Conservation (phyloP, 1,140 invertebrate genomes). For the Trialeurodes vaporariorum region DNA sequence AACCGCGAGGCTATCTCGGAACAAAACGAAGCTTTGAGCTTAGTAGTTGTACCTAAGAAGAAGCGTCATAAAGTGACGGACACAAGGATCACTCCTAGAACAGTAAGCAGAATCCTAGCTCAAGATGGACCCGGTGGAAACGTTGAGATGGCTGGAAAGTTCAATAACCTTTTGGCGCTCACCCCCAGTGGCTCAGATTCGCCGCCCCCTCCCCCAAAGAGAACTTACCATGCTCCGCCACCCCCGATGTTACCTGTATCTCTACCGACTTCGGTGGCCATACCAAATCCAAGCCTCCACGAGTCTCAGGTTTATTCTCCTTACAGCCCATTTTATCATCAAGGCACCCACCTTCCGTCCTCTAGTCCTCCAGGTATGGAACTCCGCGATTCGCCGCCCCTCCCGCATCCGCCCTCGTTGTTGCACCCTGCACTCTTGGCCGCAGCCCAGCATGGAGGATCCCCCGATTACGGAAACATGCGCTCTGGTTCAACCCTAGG, state of each 20-base stretch:
- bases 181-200: slow-evolving; percentile 31
- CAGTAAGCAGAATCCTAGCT: slow-evolving; percentile 71
- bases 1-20: slow-evolving; percentile 38
- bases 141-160: slow-evolving; percentile 25
- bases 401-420: slow-evolving; percentile 31
- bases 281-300: slow-evolving; percentile 89
- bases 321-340: slow-evolving; percentile 68
- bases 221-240: slow-evolving; percentile 56
- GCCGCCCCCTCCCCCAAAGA: slow-evolving; percentile 39
- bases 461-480: slow-evolving; percentile 64
- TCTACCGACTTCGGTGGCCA: slow-evolving; percentile 84
- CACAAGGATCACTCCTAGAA: slow-evolving; percentile 83
- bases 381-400: slow-evolving; percentile 27
- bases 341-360: slow-evolving; percentile 28
- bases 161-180: slow-evolving; percentile 35
- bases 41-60: slow-evolving; percentile 88
- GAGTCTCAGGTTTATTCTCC: slow-evolving; percentile 88
- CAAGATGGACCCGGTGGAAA: slow-evolving; percentile 49
- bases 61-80: slow-evolving; percentile 96
- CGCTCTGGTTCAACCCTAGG: slow-evolving; percentile 22
- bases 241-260: slow-evolving; percentile 76
- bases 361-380: slow-evolving; percentile 27
- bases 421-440: slow-evolving; percentile 55
- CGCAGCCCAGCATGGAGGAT: slow-evolving; percentile 57
- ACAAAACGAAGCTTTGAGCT: slow-evolving; percentile 85